A percentile compares a stretch with the other conserved stretches of the same genome.
Conservation (phyloP, 2,797 vertebrate species). For the Vipera ursinii region DNA sequence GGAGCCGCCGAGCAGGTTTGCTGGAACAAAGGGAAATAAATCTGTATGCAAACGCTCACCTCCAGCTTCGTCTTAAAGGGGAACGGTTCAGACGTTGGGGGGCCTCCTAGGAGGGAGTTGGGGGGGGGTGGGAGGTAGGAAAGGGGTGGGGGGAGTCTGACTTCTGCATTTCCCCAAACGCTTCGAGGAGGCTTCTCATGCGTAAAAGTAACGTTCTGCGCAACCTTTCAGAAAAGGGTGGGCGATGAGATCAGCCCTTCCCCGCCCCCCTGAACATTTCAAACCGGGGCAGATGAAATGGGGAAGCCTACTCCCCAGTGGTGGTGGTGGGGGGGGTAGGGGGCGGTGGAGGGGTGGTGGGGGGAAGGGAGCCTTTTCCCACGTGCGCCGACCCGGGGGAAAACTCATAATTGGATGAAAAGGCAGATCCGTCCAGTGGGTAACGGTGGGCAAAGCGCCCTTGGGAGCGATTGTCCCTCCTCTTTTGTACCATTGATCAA, state of each 20-base stretch:
- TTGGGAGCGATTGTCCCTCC: slow-evolving; percentile 48
- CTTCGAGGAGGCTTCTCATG: slow-evolving; percentile 58
- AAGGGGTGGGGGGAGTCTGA: slow-evolving; percentile 12
- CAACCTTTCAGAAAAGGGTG: slow-evolving; percentile 31
- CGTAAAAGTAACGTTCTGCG: slow-evolving; percentile 32
- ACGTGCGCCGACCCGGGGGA: not conserved
- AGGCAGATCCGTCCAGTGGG: slow-evolving; percentile 53
- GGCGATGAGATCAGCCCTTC: slow-evolving; percentile 5
- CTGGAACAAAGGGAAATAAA: slow-evolving; percentile 54
- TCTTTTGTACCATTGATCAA: slow-evolving; percentile 44
- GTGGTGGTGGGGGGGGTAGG: not conserved
- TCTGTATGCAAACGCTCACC: slow-evolving; percentile 46
- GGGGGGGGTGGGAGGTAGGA: too few species aligned
- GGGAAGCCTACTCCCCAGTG: not conserved
- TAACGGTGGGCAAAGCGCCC: slow-evolving; percentile 51
- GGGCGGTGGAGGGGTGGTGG: not conserved
- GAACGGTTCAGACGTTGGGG: slow-evolving; percentile 53
- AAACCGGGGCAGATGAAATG: not conserved
- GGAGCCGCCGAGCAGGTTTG: slow-evolving; percentile 41
- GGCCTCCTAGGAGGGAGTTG: slow-evolving; percentile 52
- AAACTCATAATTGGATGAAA: slow-evolving; percentile 68
- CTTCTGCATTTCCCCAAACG: slow-evolving; percentile 57
- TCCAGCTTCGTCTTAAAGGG: slow-evolving; percentile 52
- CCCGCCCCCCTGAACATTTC: slow-evolving; percentile 22
- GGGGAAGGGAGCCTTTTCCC: not conserved